Evolutionary conservation across 2,888 invertebrate genomes (phyloP).

Genomic region (Catocala fraxini): DNA sequence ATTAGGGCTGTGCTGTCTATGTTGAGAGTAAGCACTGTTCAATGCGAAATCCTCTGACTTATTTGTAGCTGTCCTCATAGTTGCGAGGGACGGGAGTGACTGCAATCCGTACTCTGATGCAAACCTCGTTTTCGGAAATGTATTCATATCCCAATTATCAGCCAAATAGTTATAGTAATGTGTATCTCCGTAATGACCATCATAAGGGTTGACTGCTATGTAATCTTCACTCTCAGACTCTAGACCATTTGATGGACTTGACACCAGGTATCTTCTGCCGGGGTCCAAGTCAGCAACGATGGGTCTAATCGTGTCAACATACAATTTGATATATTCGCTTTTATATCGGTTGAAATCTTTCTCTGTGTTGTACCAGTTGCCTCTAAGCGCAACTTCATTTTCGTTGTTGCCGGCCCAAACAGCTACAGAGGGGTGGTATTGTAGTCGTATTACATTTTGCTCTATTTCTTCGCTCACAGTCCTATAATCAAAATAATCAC

Average conservation of each 20-base stretch:
- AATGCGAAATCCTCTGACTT: slow-evolving; percentile 82
- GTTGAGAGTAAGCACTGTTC: slow-evolving; percentile 89
- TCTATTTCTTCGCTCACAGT: slow-evolving; percentile 91
- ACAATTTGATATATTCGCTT: slow-evolving; percentile 93
- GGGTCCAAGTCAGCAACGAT: slow-evolving; percentile 89
- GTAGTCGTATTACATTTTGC: slow-evolving; percentile 94
- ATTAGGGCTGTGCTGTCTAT: slow-evolving; percentile 95
- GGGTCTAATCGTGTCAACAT: slow-evolving; percentile 91
- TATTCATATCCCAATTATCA: slow-evolving; percentile 93
- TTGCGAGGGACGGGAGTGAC: slow-evolving; percentile 92
- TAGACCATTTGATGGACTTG: slow-evolving; percentile 97
- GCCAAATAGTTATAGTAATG: slow-evolving; percentile 96
- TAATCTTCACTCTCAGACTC: slow-evolving; percentile 92
- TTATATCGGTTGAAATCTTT: slow-evolving; percentile 87
- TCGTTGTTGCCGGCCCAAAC: slow-evolving; percentile 99
- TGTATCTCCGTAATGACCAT: slow-evolving; percentile 94
- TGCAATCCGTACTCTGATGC: slow-evolving; percentile 99
- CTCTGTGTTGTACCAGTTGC: slow-evolving; percentile 92
- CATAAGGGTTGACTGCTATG: slow-evolving; percentile 93
- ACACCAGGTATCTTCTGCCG: slow-evolving; percentile 91
- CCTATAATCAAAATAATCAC: slow-evolving; percentile 4
- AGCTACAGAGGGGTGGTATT: slow-evolving; percentile 95
- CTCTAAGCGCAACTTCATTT: slow-evolving; percentile 95
- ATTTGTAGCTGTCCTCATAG: slow-evolving; percentile 89
- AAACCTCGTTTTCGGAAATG: slow-evolving; percentile 94